Evolutionary conservation across 1,140 invertebrate species (phyloP).

Genomic region (Drosophila sulfurigaster): DNA sequence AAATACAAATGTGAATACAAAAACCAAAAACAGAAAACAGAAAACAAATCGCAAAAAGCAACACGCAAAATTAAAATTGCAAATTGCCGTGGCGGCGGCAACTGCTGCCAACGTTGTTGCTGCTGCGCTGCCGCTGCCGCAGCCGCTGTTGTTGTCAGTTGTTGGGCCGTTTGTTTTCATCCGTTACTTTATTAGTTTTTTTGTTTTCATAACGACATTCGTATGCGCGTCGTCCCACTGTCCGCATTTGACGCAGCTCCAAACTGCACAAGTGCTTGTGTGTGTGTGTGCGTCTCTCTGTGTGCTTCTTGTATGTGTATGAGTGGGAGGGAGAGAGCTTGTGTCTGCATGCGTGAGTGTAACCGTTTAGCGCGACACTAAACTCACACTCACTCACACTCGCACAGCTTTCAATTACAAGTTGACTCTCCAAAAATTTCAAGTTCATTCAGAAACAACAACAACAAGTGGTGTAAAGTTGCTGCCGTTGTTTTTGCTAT

Average conservation of each 20-base stretch:
- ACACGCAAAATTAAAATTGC: conserved; percentile 74
- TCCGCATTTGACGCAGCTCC: conserved; percentile 31
- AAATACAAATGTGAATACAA: conserved; percentile 37
- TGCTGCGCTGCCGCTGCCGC: conserved; percentile 11
- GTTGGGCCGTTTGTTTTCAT: conserved; percentile 73
- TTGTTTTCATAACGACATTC: conserved; percentile 81
- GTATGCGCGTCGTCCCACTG: conserved; percentile 56
- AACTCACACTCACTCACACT: conserved; percentile 14
- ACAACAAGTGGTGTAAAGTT: conserved; percentile 1
- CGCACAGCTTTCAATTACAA: conserved; percentile 6
- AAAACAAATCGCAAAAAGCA: conserved; percentile 26
- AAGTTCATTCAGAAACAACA: conserved; percentile 29
- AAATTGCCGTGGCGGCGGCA: conserved; percentile 59
- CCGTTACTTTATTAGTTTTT: conserved; percentile 80
- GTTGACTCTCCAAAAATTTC: conserved; percentile 30
- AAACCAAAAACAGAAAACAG: conserved; percentile 21
- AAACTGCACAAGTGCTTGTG: conserved; percentile 14
- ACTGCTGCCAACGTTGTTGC: conserved; percentile 31
- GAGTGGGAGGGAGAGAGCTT: conserved; percentile 7
- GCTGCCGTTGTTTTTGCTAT: neutral
- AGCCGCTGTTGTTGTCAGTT: conserved; percentile 11
- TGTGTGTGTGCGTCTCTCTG: conserved; percentile 1
- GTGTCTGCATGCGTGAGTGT: conserved; percentile 25
- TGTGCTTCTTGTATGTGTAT: conserved; percentile 12
- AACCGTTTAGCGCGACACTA: conserved; percentile 17